Evolutionary conservation across 2,113 vertebrate genomes (phyloP), one percentile per base, ranked within the genome.

Genomic region (Odontophorus gujanensis): DNA sequence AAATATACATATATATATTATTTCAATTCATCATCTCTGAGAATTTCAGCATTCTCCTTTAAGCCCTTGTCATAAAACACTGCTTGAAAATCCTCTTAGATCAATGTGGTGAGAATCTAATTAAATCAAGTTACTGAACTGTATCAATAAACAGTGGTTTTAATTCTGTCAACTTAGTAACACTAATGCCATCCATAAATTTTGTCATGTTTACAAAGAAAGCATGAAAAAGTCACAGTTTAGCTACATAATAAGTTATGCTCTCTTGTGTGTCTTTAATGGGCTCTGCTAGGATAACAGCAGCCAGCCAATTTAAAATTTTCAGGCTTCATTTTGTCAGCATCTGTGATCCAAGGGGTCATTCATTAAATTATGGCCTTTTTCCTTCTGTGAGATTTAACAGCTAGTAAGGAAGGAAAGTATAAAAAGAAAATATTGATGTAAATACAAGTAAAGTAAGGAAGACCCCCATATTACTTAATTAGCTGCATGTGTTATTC

Each of bases 121-220:
- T 97, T 96, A 96, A 95, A 95, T 88, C 71, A 95, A 95, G 89
- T 85, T 88, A 96, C 83, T 96, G 92, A 96, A 95, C 92, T 96
- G 82, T 94, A 92, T 94, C 92, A 61, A 93, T 83, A 96, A 95
- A 96, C 92, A 94, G 73, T 81, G 51, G 53, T 79, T 95, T 92
- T 92, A 95, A 96, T 94, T 97, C 96, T 96, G 95, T 93, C 91
- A 96, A 89, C 83, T 93, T 95, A 96, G 75, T 95, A 89, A 77
- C 76, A 87, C 84, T 95, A 96, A 97, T 92, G 57, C 67, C 71
- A 84, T 81, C 95, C 85, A 95, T 93, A 96, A 91, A 96, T 96
- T 96, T 90, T 76, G 81, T 81, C 86, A 92, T 91, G 82, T 89
- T 94, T 95, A 95, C 93, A 95, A 95, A 87, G 68, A 95, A 95